phyloP scores from a whole-genome alignment of 2,888 invertebrate species.

The Nephrocerus scutellatus region DNA sequence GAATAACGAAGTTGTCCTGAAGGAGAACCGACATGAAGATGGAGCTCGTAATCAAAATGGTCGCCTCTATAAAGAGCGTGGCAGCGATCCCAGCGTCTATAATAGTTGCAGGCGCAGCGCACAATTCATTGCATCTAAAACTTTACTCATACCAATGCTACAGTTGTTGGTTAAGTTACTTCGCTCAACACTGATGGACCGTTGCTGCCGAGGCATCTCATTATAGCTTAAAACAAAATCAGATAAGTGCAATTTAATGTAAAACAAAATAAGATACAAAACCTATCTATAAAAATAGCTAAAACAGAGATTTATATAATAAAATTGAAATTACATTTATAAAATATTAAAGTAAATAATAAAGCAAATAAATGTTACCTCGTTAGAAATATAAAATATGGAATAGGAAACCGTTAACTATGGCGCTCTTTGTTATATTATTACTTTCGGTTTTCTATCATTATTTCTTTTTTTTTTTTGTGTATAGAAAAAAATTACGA shows the following conservation, averaged over 20 bases:
- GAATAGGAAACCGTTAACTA: too few relatives aligned
- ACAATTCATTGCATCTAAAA: slow-evolving; percentile 4
- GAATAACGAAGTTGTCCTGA: slow-evolving; percentile 42
- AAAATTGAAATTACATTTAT: slow-evolving; percentile 24
- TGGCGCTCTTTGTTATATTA: too few relatives aligned
- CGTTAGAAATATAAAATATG: too few relatives aligned
- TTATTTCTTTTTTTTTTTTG: too few relatives aligned
- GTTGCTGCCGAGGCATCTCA: too few relatives aligned
- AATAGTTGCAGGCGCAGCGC: slow-evolving; percentile 22
- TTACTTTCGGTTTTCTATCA: too few relatives aligned
- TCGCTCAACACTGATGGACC: too few relatives aligned
- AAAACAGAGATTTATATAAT: slow-evolving; percentile 23
- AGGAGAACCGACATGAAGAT: slow-evolving; percentile 45
- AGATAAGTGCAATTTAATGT: too few relatives aligned
- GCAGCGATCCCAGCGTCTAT: slow-evolving; percentile 30
- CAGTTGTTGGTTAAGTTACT: too few relatives aligned
- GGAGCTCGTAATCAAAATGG: slow-evolving; percentile 45
- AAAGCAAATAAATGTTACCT: slow-evolving; percentile 10
- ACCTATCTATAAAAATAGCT: slow-evolving; percentile 7
- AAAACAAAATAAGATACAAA: slow-evolving; percentile 7
- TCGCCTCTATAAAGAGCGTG: slow-evolving; percentile 42
- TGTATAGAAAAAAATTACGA: too few relatives aligned
- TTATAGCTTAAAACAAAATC: slow-evolving; percentile 22
- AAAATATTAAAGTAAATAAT: slow-evolving; percentile 1
- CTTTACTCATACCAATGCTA: too few relatives aligned